Percentiles rank a stretch among this genome's conserved stretches.
phyloP scores from a whole-genome alignment of 2,797 vertebrate species.

The Sphenodon punctatus region DNA sequence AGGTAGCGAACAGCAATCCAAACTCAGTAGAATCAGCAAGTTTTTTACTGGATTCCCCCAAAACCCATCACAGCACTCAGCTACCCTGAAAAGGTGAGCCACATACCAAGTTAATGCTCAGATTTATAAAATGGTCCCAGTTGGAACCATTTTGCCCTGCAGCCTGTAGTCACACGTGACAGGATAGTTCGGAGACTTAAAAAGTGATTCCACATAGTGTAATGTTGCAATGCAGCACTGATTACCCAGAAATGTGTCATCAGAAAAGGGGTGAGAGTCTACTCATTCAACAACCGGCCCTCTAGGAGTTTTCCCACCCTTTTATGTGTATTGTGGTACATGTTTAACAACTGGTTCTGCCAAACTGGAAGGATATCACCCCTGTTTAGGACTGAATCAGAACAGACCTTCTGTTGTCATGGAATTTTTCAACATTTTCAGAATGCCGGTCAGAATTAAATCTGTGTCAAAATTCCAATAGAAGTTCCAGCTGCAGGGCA shows the following conservation, averaged over 20 bases:
- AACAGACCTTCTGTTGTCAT: no score
- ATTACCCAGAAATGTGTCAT: not conserved
- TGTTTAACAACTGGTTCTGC: not conserved
- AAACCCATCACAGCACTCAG: accelerated
- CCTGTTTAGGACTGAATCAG: no score
- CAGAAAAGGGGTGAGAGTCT: no score
- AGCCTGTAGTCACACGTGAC: not conserved
- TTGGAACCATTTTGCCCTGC: not conserved
- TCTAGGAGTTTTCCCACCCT: no score
- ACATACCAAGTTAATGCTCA: not conserved
- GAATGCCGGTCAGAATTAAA: no score
- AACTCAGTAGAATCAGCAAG: no score
- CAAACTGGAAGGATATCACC: not conserved
- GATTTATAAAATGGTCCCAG: not conserved
- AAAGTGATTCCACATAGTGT: not conserved
- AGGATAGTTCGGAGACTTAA: accelerated
- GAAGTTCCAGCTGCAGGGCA: no score
- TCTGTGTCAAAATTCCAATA: no score
- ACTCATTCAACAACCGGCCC: not conserved
- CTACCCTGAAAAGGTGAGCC: accelerated
- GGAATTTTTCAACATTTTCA: no score
- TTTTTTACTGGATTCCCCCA: no score
- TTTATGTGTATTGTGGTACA: no score
- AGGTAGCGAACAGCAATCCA: no score
- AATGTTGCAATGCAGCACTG: not conserved